These are phyloP conservation scores for Phocoena phocoena DNA, from an alignment of 2,113 vertebrate species.

Conservation along the genomic window DNA sequence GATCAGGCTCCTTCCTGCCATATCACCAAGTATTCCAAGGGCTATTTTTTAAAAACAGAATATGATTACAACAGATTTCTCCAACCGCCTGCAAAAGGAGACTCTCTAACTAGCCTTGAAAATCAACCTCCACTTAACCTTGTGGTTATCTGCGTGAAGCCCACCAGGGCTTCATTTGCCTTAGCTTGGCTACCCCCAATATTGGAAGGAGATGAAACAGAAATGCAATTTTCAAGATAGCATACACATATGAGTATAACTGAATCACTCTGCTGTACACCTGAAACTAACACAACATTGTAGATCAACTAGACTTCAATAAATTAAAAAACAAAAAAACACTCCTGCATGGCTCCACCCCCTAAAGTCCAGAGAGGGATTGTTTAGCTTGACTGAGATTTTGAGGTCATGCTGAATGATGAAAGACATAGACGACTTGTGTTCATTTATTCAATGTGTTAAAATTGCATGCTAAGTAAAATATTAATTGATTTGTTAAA, in stretches of 20 bases:
- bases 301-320: neutral
- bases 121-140: neutral
- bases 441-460: neutral
- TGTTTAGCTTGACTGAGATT: neutral
- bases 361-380: neutral
- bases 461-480: neutral
- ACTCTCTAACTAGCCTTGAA: neutral
- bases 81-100: neutral
- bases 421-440: neutral
- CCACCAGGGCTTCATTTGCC: too few species aligned
- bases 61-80: neutral
- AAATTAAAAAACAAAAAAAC: neutral
- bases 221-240: neutral
- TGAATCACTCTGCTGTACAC: neutral
- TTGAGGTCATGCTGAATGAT: neutral
- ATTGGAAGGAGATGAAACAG: neutral
- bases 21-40: neutral
- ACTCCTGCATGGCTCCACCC: neutral
- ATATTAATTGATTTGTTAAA: neutral
- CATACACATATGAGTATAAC: neutral
- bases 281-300: neutral
- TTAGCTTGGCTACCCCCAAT: neutral
- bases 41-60: neutral
- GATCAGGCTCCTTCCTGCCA: neutral
- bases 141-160: neutral